Percentiles rank a stretch among this genome's conserved stretches.
Conservation (phyloP, 2,113 vertebrate genomes). For the Kobus ellipsiprymnus region DNA sequence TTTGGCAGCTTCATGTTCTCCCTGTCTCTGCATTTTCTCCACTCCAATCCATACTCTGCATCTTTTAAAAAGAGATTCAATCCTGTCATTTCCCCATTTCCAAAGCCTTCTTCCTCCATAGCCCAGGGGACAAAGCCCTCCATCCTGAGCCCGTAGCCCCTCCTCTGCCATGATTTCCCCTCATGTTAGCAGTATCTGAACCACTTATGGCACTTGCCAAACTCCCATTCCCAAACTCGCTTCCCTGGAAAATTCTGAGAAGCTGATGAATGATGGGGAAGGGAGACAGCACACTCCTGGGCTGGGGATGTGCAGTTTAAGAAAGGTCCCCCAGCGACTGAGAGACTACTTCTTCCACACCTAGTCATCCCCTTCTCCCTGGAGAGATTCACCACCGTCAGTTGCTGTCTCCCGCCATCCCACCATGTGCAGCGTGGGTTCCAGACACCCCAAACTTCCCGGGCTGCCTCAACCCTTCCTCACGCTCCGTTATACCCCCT, state of each 20-base stretch:
- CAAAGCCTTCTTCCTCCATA: neutral
- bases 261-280: neutral
- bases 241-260: neutral
- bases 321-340: neutral
- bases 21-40: neutral
- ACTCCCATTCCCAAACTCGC: neutral
- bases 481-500: fast-evolving
- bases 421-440: fast-evolving
- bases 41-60: neutral
- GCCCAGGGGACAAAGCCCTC: neutral
- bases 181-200: fast-evolving
- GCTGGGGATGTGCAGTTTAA: neutral
- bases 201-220: neutral
- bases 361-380: neutral
- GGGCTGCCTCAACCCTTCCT: neutral
- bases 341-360: neutral
- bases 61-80: slow-evolving; percentile 30
- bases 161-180: neutral
- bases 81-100: neutral
- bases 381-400: fast-evolving
- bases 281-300: neutral
- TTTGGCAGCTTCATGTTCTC: neutral
- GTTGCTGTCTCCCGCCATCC: fast-evolving
- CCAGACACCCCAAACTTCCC: fast-evolving
- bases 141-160: no score